Conservation (phyloP, 2,797 vertebrate species). For the Falco biarmicus region DNA sequence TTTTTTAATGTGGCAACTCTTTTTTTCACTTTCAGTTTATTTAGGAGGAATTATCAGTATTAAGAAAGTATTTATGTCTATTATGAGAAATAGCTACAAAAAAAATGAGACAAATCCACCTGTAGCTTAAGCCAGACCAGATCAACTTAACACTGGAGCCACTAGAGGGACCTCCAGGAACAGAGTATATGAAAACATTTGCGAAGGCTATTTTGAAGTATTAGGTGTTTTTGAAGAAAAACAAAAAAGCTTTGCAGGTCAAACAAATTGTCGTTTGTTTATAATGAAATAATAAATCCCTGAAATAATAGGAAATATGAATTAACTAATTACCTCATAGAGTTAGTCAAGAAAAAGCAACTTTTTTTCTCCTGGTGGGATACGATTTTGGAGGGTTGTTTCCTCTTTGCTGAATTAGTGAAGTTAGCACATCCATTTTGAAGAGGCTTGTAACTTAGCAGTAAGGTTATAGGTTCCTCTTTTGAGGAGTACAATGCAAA, state of each 20-base stretch:
- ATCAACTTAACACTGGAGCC: not conserved
- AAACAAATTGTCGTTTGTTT: not conserved
- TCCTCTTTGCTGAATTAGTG: not conserved
- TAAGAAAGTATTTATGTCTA: not conserved
- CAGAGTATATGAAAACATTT: not conserved
- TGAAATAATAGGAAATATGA: not conserved
- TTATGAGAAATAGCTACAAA: not conserved
- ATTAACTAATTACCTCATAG: not conserved
- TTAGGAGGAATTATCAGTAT: not conserved
- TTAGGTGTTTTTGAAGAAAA: not conserved
- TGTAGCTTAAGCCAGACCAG: not conserved
- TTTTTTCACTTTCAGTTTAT: not conserved
- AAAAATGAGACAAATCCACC: not conserved
- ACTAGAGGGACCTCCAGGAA: conserved; percentile 70
- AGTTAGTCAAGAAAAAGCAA: not conserved
- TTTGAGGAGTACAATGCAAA: not conserved
- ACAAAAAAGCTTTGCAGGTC: not conserved
- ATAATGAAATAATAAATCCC: not conserved
- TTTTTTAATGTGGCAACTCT: not conserved
- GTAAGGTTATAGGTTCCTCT: not conserved
- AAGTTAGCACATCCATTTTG: not conserved
- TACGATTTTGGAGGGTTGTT: not conserved
- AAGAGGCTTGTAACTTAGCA: not conserved
- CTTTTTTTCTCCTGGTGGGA: not conserved
- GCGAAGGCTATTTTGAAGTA: not conserved